Percentiles rank a stretch among this genome's conserved stretches.
These are phyloP conservation scores for Chymomyza caudatula DNA, from an alignment of 2,888 invertebrate genomes.

Conservation along the genomic window DNA sequence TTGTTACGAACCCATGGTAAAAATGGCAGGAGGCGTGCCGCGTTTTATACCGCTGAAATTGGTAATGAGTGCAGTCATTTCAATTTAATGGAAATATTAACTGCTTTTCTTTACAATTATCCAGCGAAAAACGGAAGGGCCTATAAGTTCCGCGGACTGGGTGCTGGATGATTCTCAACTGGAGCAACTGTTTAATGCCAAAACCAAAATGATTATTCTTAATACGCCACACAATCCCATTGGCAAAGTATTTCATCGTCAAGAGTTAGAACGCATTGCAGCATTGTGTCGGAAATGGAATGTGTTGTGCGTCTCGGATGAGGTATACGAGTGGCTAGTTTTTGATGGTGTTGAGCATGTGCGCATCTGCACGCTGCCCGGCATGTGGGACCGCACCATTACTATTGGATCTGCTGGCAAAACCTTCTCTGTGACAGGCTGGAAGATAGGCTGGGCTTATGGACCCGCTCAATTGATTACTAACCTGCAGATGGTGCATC, in stretches of 20 bases:
- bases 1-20: slow-evolving; percentile 97
- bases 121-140: slow-evolving; percentile 66
- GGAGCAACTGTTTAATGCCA: slow-evolving; percentile 86
- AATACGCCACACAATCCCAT: slow-evolving; percentile 99
- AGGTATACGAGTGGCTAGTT: slow-evolving; percentile 99
- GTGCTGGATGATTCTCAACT: slow-evolving; percentile 90
- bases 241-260: slow-evolving; percentile 86
- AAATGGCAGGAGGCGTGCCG: slow-evolving; percentile 90
- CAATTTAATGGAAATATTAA: background rate
- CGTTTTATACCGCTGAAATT: slow-evolving; percentile 92
- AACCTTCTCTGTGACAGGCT: slow-evolving; percentile 98
- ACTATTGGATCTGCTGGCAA: slow-evolving; percentile 99
- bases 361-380: slow-evolving; percentile 96
- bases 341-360: slow-evolving; percentile 90
- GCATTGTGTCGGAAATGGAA: slow-evolving; percentile 94
- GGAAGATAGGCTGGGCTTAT: slow-evolving; percentile 98
- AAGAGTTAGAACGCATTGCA: slow-evolving; percentile 88
- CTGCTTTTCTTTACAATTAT: slow-evolving; percentile 1
- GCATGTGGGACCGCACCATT: slow-evolving; percentile 98
- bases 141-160: slow-evolving; percentile 89
- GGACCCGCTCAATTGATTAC: slow-evolving; percentile 89
- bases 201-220: slow-evolving; percentile 96
- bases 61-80: slow-evolving; percentile 78
- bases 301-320: slow-evolving; percentile 94
- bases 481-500: slow-evolving; percentile 93